Evolutionary conservation across 1,140 invertebrate species (phyloP).

Genomic region (Scaptomyza graminum): DNA sequence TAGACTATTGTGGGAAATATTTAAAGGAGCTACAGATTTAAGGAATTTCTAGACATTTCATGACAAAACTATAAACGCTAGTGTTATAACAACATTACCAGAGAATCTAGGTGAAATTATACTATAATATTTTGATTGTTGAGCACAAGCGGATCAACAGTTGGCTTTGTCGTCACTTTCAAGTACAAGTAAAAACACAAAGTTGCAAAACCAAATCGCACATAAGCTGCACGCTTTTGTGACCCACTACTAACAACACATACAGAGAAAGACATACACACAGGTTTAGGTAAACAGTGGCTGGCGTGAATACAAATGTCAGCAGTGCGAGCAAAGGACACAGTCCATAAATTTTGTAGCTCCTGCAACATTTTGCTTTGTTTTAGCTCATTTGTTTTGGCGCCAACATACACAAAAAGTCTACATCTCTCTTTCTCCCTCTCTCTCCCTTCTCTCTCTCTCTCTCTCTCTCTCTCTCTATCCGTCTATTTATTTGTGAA

Average conservation of each 20-base stretch:
- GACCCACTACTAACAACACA: conserved; percentile 31
- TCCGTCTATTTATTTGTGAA: neutral
- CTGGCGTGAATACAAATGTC: conserved; percentile 61
- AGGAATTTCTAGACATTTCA: too few relatives aligned
- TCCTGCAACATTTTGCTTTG: conserved; percentile 54
- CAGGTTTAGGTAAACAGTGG: conserved; percentile 6
- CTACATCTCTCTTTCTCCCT: neutral
- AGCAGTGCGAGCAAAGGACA: conserved; percentile 52
- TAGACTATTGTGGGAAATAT: too few relatives aligned
- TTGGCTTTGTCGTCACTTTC: conserved; percentile 49
- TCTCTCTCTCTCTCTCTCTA: neutral
- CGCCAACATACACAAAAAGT: conserved; percentile 7
- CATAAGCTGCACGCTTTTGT: conserved; percentile 60
- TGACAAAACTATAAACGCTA: too few relatives aligned
- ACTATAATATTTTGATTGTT: conserved; percentile 46
- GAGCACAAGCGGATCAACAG: conserved; percentile 65
- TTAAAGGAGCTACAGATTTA: too few relatives aligned
- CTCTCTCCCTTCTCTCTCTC: neutral
- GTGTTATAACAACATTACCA: neutral
- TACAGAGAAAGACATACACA: conserved; percentile 8
- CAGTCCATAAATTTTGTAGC: conserved; percentile 69
- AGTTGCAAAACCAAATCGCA: conserved; percentile 69
- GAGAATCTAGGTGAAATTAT: conserved; percentile 29
- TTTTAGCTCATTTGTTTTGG: conserved; percentile 49
- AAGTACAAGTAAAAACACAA: conserved; percentile 62